phyloP scores from a whole-genome alignment of 2,113 vertebrate species.

The Madoqua kirkii region DNA sequence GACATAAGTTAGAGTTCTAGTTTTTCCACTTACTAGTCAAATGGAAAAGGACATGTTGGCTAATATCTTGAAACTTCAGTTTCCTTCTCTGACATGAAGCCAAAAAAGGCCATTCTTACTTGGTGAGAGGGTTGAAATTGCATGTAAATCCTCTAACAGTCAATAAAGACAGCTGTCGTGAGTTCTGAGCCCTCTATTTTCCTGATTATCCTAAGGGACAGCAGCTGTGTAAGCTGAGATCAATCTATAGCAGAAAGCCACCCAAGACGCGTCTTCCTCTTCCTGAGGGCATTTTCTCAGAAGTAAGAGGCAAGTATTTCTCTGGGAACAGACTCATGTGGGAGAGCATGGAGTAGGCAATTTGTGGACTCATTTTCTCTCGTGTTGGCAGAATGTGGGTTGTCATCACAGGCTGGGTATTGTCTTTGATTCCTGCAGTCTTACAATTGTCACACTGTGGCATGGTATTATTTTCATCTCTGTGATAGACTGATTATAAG shows the following conservation, averaged over 20 bases:
- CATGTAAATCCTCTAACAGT: not conserved
- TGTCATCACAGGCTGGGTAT: constrained; percentile 74
- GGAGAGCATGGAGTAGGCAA: constrained; percentile 48
- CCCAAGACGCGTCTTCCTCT: not conserved
- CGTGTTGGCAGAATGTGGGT: constrained; percentile 65
- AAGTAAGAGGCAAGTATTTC: constrained; percentile 3
- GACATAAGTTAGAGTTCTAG: not conserved
- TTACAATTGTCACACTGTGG: constrained; percentile 56
- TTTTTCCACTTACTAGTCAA: not conserved
- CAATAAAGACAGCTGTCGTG: not conserved
- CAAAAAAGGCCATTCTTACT: not conserved
- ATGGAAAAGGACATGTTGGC: not conserved
- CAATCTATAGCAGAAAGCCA: not conserved
- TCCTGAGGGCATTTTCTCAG: not conserved
- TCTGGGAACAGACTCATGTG: not conserved
- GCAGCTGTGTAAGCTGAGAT: not conserved
- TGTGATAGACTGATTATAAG: constrained; percentile 77
- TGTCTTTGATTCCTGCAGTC: constrained; percentile 76
- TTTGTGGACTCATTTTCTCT: constrained; percentile 68
- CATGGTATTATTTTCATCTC: constrained; percentile 77
- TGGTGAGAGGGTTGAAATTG: not conserved
- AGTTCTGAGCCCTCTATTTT: not conserved
- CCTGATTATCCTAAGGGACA: not conserved
- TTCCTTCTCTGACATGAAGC: not conserved
- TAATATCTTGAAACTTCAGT: not conserved